Base-by-base conservation (phyloP, 2,113 vertebrate species). In the Cepphus grylle region DNA sequence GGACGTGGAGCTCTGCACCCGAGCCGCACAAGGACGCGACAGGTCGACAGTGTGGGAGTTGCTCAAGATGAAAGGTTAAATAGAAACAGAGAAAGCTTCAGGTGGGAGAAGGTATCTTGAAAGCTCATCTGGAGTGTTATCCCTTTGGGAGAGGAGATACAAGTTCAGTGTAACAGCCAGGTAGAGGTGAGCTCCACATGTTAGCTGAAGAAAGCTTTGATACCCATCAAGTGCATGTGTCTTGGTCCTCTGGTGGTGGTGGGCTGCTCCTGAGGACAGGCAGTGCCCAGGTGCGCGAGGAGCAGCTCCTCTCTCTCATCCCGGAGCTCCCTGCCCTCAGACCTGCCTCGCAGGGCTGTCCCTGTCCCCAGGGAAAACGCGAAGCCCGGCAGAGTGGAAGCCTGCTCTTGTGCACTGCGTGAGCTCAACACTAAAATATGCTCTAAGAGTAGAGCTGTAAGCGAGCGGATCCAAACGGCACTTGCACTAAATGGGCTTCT, bases 1-100 rank as follows among this genome's bases (percentile, higher is more conserved):
- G 49, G 32, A 36, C 38, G 2, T 2, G 15, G 40, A 63, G 66
- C 66, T 50, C 50, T 14, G 69, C 2, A 0, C n/a, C 62, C 5
- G 13, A 45, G 43, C 71, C 17, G 19, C 43, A 6, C 30, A 21
- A 47, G 49, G 19, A 29, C 11, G 1, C 0, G 1, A 11, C 17
- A 36, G 55, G 30, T 27, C 49, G 43, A 4, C 36, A 5, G 0
- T 1, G 2, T 19, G 74, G 49, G 40, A 25, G 26, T 1, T 67
- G 53, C 66, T 88, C 10, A 5, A 53, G 80, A 23, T 40, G 34
- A 50, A 58, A 82, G 52, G 38, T 45, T 50, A n/a, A 69, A 49
- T 4, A 61, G 83, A 47, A 67, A 16, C 25, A 25, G 59, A 52
- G 43, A 42, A 21, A 61, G 40, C 61, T 53, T 53, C 19, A 22